Evolutionary conservation across 2,888 invertebrate genomes (phyloP).

Genomic region (Drosophila algonquin): DNA sequence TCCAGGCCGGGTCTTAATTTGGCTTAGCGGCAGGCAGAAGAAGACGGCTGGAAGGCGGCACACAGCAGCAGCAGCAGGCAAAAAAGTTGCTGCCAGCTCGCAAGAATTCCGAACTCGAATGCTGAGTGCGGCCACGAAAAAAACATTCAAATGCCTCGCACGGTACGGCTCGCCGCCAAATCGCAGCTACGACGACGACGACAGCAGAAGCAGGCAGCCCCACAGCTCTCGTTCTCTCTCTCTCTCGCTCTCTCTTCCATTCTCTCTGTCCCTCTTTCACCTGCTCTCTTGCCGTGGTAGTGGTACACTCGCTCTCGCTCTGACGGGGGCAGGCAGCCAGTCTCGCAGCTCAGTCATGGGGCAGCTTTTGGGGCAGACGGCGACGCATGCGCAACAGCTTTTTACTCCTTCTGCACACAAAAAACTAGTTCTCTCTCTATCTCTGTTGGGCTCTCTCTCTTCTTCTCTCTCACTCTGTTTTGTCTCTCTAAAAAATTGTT

Average conservation of each 20-base stretch:
- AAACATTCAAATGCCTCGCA: slow-evolving; percentile 83
- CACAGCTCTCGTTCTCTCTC: slow-evolving; percentile 28
- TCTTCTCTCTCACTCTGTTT: slow-evolving; percentile 17
- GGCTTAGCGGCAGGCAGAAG: slow-evolving; percentile 17
- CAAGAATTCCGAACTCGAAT: slow-evolving; percentile 84
- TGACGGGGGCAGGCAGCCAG: neutral
- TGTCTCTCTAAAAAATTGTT: slow-evolving; percentile 63
- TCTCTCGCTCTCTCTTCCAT: slow-evolving; percentile 13
- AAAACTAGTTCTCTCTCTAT: slow-evolving; percentile 34
- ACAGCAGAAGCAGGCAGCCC: slow-evolving; percentile 3
- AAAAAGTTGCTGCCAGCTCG: slow-evolving; percentile 84
- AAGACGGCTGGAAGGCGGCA: slow-evolving; percentile 1
- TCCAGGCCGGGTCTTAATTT: slow-evolving; percentile 18
- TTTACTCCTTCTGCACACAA: slow-evolving; percentile 61
- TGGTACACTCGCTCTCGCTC: slow-evolving; percentile 20
- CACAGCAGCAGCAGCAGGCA: slow-evolving; percentile 36
- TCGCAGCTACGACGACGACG: slow-evolving; percentile 66
- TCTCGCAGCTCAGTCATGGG: neutral
- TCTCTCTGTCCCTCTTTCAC: neutral
- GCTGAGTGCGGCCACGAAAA: slow-evolving; percentile 82
- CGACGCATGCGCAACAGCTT: slow-evolving; percentile 72
- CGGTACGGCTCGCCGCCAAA: slow-evolving; percentile 62
- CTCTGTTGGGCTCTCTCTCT: slow-evolving; percentile 18
- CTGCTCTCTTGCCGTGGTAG: neutral
- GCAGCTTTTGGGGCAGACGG: slow-evolving; percentile 45